Conservation (phyloP, 2,113 vertebrate species). For the Toxostoma redivivum region DNA sequence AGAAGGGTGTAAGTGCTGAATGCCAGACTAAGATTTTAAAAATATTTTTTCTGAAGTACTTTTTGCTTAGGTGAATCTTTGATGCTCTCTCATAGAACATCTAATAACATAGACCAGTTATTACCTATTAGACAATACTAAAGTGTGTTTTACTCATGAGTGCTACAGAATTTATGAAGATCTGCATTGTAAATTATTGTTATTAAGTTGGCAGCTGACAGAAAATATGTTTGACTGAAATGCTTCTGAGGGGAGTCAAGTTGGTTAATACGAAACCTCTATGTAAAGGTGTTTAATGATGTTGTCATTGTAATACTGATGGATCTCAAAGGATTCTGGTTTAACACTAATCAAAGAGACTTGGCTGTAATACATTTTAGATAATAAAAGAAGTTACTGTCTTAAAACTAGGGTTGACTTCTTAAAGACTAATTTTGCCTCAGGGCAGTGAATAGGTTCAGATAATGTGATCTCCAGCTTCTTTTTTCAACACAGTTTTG, state of each 20-base stretch:
- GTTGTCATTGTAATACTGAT: neutral
- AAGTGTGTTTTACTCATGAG: neutral
- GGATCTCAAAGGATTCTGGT: neutral
- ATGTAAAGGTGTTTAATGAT: neutral
- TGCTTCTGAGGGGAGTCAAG: neutral
- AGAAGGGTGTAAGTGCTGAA: neutral
- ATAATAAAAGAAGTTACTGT: neutral
- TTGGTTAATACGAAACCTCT: neutral
- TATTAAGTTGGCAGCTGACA: slow-evolving; percentile 6
- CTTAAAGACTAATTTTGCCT: neutral
- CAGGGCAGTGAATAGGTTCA: neutral
- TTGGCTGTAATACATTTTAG: neutral
- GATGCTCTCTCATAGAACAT: neutral
- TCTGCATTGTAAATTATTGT: neutral
- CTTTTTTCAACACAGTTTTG: neutral
- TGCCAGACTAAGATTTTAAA: neutral
- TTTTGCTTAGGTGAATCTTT: neutral
- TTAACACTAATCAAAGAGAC: neutral
- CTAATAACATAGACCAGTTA: neutral
- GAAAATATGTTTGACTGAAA: neutral
- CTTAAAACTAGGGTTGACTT: neutral
- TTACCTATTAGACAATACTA: neutral
- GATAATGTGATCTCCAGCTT: neutral
- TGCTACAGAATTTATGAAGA: neutral
- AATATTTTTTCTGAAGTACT: neutral